phyloP scores from a whole-genome alignment of 2,113 vertebrate species.

The Eolophus roseicapilla region DNA sequence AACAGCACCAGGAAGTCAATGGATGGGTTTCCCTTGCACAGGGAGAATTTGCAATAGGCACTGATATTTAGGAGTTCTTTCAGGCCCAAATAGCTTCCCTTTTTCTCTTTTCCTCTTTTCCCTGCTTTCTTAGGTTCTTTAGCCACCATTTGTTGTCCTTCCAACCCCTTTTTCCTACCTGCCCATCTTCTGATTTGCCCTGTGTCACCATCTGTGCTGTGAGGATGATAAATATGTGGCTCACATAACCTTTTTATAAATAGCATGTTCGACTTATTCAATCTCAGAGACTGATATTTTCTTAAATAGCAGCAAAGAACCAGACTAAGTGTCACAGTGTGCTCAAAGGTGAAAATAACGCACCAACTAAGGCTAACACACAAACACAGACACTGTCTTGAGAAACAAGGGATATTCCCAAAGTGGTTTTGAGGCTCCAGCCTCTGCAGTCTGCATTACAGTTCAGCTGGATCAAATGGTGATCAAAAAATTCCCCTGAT shows the following conservation, averaged over 20 bases:
- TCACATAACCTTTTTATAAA: not conserved
- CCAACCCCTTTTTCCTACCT: not conserved
- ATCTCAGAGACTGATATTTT: not conserved
- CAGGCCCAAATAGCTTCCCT: not conserved
- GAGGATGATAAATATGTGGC: not conserved
- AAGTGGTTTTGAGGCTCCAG: not conserved
- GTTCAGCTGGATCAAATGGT: not conserved
- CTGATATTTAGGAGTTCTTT: not conserved
- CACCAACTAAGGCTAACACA: not conserved
- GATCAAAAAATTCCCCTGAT: not conserved
- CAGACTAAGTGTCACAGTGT: not conserved
- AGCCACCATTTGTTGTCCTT: not conserved
- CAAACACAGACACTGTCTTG: not conserved
- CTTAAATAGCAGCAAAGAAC: not conserved
- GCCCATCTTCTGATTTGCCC: not conserved
- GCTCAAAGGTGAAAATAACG: not conserved
- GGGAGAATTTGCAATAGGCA: not conserved
- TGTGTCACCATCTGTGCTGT: not conserved
- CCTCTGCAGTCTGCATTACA: not conserved
- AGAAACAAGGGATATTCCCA: not conserved
- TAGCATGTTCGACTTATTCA: rapidly evolving
- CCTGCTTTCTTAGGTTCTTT: not conserved
- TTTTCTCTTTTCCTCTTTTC: not conserved
- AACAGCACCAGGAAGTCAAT: not conserved
- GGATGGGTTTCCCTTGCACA: not conserved